Evolutionary conservation across 2,888 invertebrate genomes (phyloP).

Genomic region (Ariolimax columbianus): DNA sequence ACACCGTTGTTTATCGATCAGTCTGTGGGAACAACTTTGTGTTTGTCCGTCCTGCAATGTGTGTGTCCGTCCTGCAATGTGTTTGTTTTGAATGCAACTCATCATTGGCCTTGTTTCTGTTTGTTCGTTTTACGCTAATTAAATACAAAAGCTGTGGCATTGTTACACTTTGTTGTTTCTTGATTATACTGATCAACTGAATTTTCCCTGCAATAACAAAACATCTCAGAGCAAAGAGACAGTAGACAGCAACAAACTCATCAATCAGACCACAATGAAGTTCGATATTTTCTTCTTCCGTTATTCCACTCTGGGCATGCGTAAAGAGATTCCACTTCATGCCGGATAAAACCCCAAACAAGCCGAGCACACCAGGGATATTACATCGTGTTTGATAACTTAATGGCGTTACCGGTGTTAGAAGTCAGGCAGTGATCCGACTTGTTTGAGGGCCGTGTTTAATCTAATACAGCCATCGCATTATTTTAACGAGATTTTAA

Average conservation of each 20-base stretch:
- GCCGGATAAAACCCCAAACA: constrained; percentile 38
- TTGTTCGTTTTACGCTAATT: neutral
- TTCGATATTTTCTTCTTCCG: constrained; percentile 34
- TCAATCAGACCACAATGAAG: constrained; percentile 28
- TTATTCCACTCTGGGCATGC: constrained; percentile 30
- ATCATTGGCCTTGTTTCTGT: too few relatives aligned
- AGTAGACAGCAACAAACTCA: neutral
- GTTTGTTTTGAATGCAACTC: too few relatives aligned
- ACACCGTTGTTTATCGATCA: too few relatives aligned
- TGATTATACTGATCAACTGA: neutral
- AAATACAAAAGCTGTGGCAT: neutral
- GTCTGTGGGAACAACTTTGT: too few relatives aligned
- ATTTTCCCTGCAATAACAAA: neutral
- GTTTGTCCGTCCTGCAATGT: too few relatives aligned
- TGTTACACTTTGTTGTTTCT: neutral
- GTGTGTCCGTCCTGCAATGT: too few relatives aligned
- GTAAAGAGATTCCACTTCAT: constrained; percentile 48
- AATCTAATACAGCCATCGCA: constrained; percentile 65
- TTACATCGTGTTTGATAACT: constrained; percentile 49
- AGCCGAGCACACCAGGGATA: constrained; percentile 27
- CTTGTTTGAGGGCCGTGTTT: constrained; percentile 57
- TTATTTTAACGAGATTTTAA: constrained; percentile 65
- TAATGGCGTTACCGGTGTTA: constrained; percentile 51
- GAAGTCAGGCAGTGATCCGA: constrained; percentile 49
- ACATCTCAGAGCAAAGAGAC: neutral